Conservation (phyloP, 2,888 invertebrate species). For the Hartigia nigra region DNA sequence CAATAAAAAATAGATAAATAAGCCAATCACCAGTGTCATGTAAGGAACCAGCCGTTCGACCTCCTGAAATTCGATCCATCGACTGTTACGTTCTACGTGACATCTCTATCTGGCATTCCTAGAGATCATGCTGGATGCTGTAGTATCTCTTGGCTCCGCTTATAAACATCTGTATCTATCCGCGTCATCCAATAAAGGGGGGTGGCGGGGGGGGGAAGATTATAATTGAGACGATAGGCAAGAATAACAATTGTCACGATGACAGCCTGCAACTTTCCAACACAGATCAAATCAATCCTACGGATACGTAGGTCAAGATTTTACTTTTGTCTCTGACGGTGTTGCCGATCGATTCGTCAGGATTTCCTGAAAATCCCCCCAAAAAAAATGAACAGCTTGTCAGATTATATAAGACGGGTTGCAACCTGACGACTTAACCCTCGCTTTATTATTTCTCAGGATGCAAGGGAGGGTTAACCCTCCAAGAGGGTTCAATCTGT, state of each 20-base stretch:
- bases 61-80: conserved; percentile 18
- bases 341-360: neutral
- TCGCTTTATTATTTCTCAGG: neutral
- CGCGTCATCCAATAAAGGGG: neutral
- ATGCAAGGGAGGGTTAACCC: neutral
- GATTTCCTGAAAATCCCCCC: neutral
- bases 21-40: conserved; percentile 19
- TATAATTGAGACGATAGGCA: neutral
- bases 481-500: neutral
- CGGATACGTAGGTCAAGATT: neutral
- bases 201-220: neutral
- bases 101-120: conserved; percentile 17
- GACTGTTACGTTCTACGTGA: conserved; percentile 5
- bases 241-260: neutral
- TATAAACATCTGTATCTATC: conserved; percentile 2
- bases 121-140: neutral
- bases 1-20: conserved; percentile 25
- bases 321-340: neutral
- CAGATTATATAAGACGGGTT: neutral
- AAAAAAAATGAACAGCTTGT: neutral
- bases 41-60: conserved; percentile 14
- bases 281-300: neutral
- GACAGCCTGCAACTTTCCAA: neutral
- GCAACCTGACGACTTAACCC: too few relatives aligned
- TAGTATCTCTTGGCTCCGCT: neutral